These are phyloP conservation scores for Coelogynopora nodosa DNA, from an alignment of 2,888 invertebrate species.

Conservation along the genomic window DNA sequence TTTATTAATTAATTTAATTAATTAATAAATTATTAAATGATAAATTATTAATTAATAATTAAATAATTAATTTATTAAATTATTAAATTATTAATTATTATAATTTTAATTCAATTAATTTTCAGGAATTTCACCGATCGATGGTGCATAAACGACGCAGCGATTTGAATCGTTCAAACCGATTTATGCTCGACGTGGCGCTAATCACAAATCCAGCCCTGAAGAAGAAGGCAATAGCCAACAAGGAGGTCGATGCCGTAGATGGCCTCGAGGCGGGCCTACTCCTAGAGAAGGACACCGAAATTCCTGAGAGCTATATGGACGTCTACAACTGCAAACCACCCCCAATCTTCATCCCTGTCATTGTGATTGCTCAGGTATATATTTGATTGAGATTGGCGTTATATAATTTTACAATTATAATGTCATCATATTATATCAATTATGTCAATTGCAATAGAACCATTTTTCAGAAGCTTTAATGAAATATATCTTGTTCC, in stretches of 20 bases:
- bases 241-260: neutral
- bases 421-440: too few relatives aligned
- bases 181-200: neutral
- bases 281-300: neutral
- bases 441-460: too few relatives aligned
- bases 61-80: too few relatives aligned
- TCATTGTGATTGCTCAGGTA: constrained; percentile 73
- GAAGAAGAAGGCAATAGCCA: neutral
- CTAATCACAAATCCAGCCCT: neutral
- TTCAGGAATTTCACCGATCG: neutral
- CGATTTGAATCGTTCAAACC: neutral
- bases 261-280: neutral
- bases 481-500: too few relatives aligned
- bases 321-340: constrained; percentile 88
- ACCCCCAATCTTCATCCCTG: constrained; percentile 82
- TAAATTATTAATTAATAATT: too few relatives aligned
- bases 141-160: neutral
- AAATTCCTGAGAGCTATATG: constrained; percentile 68
- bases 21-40: too few relatives aligned
- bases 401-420: too few relatives aligned
- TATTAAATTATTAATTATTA: too few relatives aligned
- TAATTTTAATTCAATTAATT: too few relatives aligned
- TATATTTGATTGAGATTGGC: too few relatives aligned
- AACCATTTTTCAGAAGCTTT: too few relatives aligned
- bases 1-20: too few relatives aligned